Evolutionary conservation across 2,797 vertebrate species (phyloP), one percentile per base, ranked within the genome.

Genomic region (Agapornis canus): DNA sequence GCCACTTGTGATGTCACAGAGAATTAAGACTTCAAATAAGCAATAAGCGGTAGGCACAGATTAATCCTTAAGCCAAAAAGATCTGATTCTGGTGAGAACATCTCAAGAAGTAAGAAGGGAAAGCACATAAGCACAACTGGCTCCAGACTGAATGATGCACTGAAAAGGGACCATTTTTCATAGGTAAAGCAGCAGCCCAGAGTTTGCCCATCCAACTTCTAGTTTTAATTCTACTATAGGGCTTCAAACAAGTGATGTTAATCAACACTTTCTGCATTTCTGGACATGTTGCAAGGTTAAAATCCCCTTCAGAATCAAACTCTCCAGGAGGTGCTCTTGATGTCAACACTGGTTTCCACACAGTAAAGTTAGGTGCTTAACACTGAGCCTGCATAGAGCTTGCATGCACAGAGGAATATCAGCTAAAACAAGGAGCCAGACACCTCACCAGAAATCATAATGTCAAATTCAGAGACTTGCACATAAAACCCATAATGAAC

Each of bases 1-100:
- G 93, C 90, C 90, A 97, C 90, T 93, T 76, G 95, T 97, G 95
- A 97, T 95, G 92, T 97, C 95, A 96, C 94, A 95, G 73, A 95
- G 81, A 92, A 95, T 96, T 95, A 92, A 82, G 92, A 93, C 92
- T 95, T 95, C 96, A 96, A 96, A 96, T 93, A 91, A 96, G 96
- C 96, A 96, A 91, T 91, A 96, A 96, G 79, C 51, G 13, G 86
- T 72, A 23, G 94, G 79, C 92, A 92, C 65, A 91, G 84, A 95
- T 94, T 96, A 95, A 97, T 95, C 70, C 92, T 61, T 92, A 95
- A 96, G 72, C 82, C 87, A 93, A 37, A 93, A 80, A 85, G 94
- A 93, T 96, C 93, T 95, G 95, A 96, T 94, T 93, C 92, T 93
- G 79, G 89, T 65, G 94, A 95, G 94, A 96, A 94, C 72, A 91